Conservation (phyloP, 2,797 vertebrate genomes). For the Premnoplex brunnescens region DNA sequence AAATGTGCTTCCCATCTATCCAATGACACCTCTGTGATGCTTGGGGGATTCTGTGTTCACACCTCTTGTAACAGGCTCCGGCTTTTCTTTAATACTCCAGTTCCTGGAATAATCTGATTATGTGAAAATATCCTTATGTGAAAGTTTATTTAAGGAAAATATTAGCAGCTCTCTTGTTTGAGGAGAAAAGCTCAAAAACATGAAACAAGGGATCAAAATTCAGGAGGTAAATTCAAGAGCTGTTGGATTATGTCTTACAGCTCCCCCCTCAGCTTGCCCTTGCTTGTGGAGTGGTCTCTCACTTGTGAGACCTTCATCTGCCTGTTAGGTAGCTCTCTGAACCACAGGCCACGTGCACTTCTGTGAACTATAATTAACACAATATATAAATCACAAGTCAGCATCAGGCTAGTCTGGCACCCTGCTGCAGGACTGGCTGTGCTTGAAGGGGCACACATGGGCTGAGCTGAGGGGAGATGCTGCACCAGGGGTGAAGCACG, state of each 20-base stretch:
- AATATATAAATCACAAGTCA: neutral
- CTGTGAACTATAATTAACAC: neutral
- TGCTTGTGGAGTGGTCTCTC: neutral
- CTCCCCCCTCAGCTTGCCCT: neutral
- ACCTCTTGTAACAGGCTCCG: neutral
- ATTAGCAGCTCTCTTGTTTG: neutral
- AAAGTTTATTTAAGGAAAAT: slow-evolving; percentile 7
- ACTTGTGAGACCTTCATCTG: neutral
- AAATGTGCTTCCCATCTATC: neutral
- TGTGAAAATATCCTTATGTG: neutral
- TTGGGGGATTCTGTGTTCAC: neutral
- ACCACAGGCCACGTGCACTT: neutral
- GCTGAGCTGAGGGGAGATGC: neutral
- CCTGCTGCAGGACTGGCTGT: accelerated
- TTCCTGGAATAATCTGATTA: slow-evolving; percentile 14
- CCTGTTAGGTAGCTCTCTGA: neutral
- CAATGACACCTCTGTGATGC: neutral
- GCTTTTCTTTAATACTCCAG: neutral
- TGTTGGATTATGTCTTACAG: neutral
- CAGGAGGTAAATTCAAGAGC: neutral
- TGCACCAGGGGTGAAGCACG: neutral
- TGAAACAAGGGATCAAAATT: neutral
- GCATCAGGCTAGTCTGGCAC: neutral
- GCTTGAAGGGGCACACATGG: neutral
- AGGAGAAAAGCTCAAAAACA: neutral